Evolutionary conservation across 2,888 invertebrate genomes (phyloP).

Genomic region (Acleris literana): DNA sequence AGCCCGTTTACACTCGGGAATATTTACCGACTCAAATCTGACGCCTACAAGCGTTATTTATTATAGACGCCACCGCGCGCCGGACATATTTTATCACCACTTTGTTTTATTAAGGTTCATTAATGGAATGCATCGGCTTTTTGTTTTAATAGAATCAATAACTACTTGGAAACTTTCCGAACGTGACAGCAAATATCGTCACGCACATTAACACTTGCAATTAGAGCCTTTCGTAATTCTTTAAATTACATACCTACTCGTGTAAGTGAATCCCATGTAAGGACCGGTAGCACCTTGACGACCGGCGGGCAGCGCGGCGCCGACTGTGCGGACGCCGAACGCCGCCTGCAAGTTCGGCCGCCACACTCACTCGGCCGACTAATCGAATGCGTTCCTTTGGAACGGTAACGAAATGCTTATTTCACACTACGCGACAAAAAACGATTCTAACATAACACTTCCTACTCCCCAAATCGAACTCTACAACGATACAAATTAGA

Average conservation of each 20-base stretch:
- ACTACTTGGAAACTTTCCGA: slow-evolving; percentile 7
- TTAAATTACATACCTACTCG: too few species aligned
- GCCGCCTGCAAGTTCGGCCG: slow-evolving; percentile 53
- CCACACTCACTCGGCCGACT: slow-evolving; percentile 60
- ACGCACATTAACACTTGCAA: not conserved
- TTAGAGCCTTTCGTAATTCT: not conserved
- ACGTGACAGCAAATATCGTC: not conserved
- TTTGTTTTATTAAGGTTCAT: slow-evolving; percentile 36
- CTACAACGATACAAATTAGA: slow-evolving; percentile 53
- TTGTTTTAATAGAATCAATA: slow-evolving; percentile 17
- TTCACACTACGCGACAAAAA: slow-evolving; percentile 62
- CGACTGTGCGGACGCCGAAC: slow-evolving; percentile 26
- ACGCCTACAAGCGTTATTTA: slow-evolving; percentile 64
- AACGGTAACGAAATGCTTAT: slow-evolving; percentile 71
- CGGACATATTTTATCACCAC: slow-evolving; percentile 30
- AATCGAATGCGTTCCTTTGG: slow-evolving; percentile 67
- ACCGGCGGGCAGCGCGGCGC: too few species aligned
- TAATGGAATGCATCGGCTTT: slow-evolving; percentile 13
- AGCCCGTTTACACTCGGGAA: slow-evolving; percentile 58
- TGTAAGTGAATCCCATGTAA: too few species aligned
- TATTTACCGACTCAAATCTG: slow-evolving; percentile 61
- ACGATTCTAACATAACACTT: slow-evolving; percentile 47
- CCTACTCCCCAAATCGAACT: slow-evolving; percentile 49
- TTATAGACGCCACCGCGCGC: slow-evolving; percentile 47
- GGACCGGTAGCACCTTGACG: too few species aligned